Evolutionary conservation across 2,888 invertebrate species (phyloP), one percentile per base, ranked within the genome.

Genomic region (Odontomyia ornata): DNA sequence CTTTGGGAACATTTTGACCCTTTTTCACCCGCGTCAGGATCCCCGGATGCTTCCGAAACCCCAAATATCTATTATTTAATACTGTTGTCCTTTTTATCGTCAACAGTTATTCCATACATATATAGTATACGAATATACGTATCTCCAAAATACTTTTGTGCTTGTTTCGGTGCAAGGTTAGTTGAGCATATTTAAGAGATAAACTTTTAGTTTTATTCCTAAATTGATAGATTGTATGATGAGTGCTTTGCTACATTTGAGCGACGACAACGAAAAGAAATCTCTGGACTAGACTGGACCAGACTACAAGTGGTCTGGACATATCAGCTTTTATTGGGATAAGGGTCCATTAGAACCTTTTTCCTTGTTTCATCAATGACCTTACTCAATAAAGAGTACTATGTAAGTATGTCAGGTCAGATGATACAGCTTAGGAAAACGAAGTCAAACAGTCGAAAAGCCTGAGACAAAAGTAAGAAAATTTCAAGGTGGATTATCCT

Each of bases 111-210:
- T 36, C 36, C 36, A 36, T 36, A 36, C 9, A 52, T 60, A 57
- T 73, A 36, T 69, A n/a, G n/a, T n/a, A n/a, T n/a, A n/a, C n/a
- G n/a, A n/a, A n/a, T n/a, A n/a, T n/a, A n/a, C n/a, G 25, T 69
- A 30, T 60, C 60, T 15, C 52, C 36, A 36, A 36, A 52, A 52
- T 52, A 15, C 13, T 52, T 15, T n/a, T 36, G 36, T 65, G 36
- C 21, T 57, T 28, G 60, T 57, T 27, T 30, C 57, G 36, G 43
- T 57, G 73, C 73, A 73, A 73, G 73, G 60, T 60, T 73, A 73
- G 60, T 73, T 73, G 73, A 43, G 73, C 57, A 57, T 73, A 73
- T 73, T 73, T 73, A 73, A 57, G 73, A 57, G 73, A 60, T 73
- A 60, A 73, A 73, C 36, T 73, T 73, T 73, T 73, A 73, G 73